A percentile compares a stretch with the other conserved stretches of the same genome.
These are phyloP conservation scores for Cremastobaeus sp. DNA, from an alignment of 2,888 invertebrate species.

Conservation along the genomic window DNA sequence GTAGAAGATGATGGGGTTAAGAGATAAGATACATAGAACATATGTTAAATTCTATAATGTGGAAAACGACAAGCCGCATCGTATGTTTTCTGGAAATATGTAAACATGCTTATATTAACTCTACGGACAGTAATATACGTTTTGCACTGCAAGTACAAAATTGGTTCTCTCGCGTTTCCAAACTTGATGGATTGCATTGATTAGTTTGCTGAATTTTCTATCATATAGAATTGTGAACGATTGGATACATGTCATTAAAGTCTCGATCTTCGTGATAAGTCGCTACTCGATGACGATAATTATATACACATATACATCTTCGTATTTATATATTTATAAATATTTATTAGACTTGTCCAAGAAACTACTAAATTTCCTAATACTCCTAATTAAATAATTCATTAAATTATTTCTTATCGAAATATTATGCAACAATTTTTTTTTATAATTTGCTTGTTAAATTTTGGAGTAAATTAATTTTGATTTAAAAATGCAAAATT, in stretches of 20 bases:
- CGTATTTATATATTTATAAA: slow-evolving; percentile 64
- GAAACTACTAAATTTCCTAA: no score
- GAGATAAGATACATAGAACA: slow-evolving; percentile 70
- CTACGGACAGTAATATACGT: slow-evolving; percentile 17
- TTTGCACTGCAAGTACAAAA: not conserved
- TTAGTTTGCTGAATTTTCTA: slow-evolving; percentile 52
- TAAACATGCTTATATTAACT: slow-evolving; percentile 32
- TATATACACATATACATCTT: slow-evolving; percentile 60
- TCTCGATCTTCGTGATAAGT: slow-evolving; percentile 35
- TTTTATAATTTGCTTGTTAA: no score
- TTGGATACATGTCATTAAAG: slow-evolving; percentile 62
- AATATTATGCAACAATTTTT: no score
- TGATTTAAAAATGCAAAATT: no score
- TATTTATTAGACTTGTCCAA: no score
- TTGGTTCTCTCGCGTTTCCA: slow-evolving; percentile 6
- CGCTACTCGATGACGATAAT: slow-evolving; percentile 45
- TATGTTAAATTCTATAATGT: slow-evolving; percentile 58
- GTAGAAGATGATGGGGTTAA: slow-evolving; percentile 53
- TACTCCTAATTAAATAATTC: no score
- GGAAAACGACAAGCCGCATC: slow-evolving; percentile 55
- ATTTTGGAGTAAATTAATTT: no score
- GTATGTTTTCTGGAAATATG: slow-evolving; percentile 38
- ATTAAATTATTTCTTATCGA: no score
- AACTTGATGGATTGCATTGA: slow-evolving; percentile 43
- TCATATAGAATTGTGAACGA: slow-evolving; percentile 61